Evolutionary conservation across 2,888 invertebrate genomes (phyloP), one percentile per base, ranked within the genome.

Genomic region (Xestia ashworthii): DNA sequence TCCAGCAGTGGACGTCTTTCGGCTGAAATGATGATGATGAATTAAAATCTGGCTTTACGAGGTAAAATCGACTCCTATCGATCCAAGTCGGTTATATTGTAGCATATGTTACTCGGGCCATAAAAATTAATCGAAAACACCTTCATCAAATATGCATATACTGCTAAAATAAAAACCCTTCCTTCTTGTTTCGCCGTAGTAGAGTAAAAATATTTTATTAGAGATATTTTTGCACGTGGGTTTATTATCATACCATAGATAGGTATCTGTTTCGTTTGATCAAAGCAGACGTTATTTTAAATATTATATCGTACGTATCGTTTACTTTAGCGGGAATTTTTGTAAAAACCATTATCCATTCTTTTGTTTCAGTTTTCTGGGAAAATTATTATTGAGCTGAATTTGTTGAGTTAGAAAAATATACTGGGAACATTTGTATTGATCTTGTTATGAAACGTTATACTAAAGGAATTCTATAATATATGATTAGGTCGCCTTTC

Each of bases 261-360:
- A 11, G 9, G 32, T 50, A 77, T 32, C 3, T 60, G n/a, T 41
- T 48, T 50, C 38, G n/a, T 60, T 78, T 50, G 78, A 60, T 78
- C 19, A 62, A 62, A 38, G 32, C 48, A 14, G 19, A 60, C 46
- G 19, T 14, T 66, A 22, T 66, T 41, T 66, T n/a, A 32, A 38
- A 78, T 44, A 67, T 62, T n/a, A 69, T 32, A 32, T 3, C 6
- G 41, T 55, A 19, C 62, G 14, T 41, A n/a, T n/a, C 14, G 25
- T 64, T 69, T 78, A 64, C 11, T 41, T 68, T 64, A 48, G 38
- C 46, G 14, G 5, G 62, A 53, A 70, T 79, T 48, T 38, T 41
- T 9, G 22, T 64, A 55, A 6, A 64, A 69, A 79, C 64, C 3
- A 62, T 16, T 19, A n/a, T 22, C 25, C 6, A 1, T 25, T 64